Base-by-base conservation (phyloP, 1,140 invertebrate genomes). In the Hermetia illucens region DNA sequence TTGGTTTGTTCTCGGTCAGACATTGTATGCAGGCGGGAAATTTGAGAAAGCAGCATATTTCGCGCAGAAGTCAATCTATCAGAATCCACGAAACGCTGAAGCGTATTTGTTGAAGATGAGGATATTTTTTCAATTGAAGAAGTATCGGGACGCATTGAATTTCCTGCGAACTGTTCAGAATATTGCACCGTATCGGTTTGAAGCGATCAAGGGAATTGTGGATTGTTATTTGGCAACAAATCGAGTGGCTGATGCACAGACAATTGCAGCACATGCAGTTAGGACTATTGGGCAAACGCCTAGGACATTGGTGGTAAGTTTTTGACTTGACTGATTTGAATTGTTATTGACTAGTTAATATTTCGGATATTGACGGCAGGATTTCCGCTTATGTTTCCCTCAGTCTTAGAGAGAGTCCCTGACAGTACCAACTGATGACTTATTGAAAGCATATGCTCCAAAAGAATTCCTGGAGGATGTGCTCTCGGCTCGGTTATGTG, bases 91-190 rank as follows among this genome's bases (percentile, higher is more conserved):
- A 4, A 70, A 71, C 50, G 63, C 81, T n/a, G 80, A 85, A 52
- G 79, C 78, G 1, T 58, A 79, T 8, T 63, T 85, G 25, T 50
- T 84, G 5, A 74, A 80, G 40, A 82, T 75, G 2, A 69, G 68
- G 38, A 69, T 81, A 24, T 62, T 82, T 8, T 58, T 74, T 15
- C 71, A 79, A 21, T 56, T 80, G 27, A 79, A 81, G 44, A 77
- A 77, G 25, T 69, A 68, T 40, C 65, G 71, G 39, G 77, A 82
- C 44, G 77, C 81, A 1, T 63, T 77, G 1, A 58, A 65, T 18
- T 72, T 75, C 44, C 82, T 80, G 51, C 63, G 75, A 46, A 73
- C 79, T 48, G 80, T 75, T 0, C 67, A 79, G 41, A 64, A 71
- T 40, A 48, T 70, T 21, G 64, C 65, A 22, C 59, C 64, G 0